Conservation (phyloP, 37 sponge, comb jelly and placozoan species). For the Agelas oroides region DNA sequence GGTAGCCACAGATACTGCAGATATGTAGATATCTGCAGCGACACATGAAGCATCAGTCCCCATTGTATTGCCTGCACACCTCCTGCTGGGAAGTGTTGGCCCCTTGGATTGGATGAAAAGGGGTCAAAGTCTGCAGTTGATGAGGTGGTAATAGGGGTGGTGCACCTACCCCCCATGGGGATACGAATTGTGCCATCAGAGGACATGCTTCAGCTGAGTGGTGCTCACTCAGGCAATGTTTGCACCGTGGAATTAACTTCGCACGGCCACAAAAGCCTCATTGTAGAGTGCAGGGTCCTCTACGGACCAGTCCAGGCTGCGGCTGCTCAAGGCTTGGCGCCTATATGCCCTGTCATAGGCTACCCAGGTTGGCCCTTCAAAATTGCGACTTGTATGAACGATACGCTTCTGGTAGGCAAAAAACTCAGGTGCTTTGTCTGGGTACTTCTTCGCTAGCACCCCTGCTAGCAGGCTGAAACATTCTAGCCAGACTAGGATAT, state of each 20-base stretch:
- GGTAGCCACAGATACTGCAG: too few relatives aligned
- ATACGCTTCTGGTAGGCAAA: slow-evolving; percentile 12
- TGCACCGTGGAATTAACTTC: neutral
- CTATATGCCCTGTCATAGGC: slow-evolving; percentile 17
- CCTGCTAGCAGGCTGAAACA: slow-evolving; percentile 32
- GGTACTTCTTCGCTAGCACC: slow-evolving; percentile 25
- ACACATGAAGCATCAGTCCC: slow-evolving; percentile 13
- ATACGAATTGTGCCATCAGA: neutral
- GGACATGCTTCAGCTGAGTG: neutral
- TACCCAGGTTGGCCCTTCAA: too few relatives aligned
- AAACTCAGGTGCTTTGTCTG: slow-evolving; percentile 8
- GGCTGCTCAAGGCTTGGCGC: slow-evolving; percentile 5
- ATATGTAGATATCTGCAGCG: too few relatives aligned
- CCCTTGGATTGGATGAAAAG: too few relatives aligned
- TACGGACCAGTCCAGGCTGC: slow-evolving; percentile 39
- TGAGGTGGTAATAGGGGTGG: too few relatives aligned
- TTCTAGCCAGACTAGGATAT: slow-evolving; percentile 38
- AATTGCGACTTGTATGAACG: too few relatives aligned
- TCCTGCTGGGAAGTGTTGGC: too few relatives aligned
- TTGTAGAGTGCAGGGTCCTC: slow-evolving; percentile 39
- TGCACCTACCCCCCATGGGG: too few relatives aligned
- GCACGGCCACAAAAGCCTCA: slow-evolving; percentile 46
- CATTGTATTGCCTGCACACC: too few relatives aligned
- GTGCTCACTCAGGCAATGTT: neutral
- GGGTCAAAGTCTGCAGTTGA: too few relatives aligned